phyloP scores from a whole-genome alignment of 2,888 invertebrate genomes.

The Drosophila testacea region DNA sequence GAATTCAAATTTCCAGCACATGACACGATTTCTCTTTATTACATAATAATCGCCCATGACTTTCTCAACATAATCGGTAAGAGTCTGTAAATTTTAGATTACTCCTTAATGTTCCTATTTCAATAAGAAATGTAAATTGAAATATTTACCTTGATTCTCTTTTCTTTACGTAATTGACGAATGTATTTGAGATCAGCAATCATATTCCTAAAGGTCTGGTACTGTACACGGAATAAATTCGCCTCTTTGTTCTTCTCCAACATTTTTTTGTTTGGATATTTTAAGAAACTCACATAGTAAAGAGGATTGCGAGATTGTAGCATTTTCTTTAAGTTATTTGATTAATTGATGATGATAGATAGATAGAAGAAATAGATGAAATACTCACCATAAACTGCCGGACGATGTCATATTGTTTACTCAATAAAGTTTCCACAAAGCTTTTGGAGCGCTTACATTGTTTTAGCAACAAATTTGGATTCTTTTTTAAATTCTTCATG shows the following conservation, averaged over 20 bases:
- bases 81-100: conserved; percentile 8
- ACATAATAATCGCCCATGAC: conserved; percentile 83
- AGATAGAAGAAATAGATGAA: no score
- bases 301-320: conserved; percentile 81
- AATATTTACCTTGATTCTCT: conserved; percentile 63
- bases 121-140: no score
- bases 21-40: conserved; percentile 80
- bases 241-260: conserved; percentile 67
- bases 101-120: accelerated
- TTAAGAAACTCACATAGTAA: conserved; percentile 74
- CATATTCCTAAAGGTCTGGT: conserved; percentile 82
- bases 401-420: conserved; percentile 75
- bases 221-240: conserved; percentile 79
- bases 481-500: conserved; percentile 71
- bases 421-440: conserved; percentile 56
- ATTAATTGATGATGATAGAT: neutral
- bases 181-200: conserved; percentile 72
- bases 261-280: conserved; percentile 70
- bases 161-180: conserved; percentile 59
- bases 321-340: conserved; percentile 77
- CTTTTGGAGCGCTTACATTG: conserved; percentile 74
- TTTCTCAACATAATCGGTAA: conserved; percentile 76
- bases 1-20: conserved; percentile 84
- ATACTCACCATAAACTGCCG: conserved; percentile 75
- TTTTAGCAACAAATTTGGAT: conserved; percentile 68